Percentiles rank a stretch among this genome's conserved stretches.
Conservation (phyloP, 2,797 vertebrate genomes). For the Anguilla pacifica region DNA sequence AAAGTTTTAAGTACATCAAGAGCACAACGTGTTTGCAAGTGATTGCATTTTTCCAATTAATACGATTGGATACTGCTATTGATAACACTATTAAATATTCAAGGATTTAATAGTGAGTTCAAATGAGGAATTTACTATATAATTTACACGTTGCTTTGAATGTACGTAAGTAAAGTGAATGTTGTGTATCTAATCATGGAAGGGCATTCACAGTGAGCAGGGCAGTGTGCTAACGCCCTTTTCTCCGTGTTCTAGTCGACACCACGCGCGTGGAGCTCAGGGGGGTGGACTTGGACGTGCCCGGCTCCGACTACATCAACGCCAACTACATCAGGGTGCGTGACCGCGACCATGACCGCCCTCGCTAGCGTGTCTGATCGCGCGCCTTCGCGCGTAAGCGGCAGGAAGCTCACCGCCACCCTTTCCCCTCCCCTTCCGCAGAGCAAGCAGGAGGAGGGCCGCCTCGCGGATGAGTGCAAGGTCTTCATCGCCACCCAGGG, state of each 20-base stretch:
- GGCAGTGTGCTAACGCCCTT: background rate
- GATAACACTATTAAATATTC: background rate
- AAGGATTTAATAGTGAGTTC: background rate
- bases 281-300: constrained; percentile 70
- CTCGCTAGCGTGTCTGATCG: background rate
- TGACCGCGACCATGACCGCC: constrained; percentile 60
- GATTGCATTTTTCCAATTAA: background rate
- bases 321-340: constrained; percentile 87
- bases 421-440: constrained; percentile 44
- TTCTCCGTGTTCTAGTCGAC: constrained; percentile 70
- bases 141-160: background rate
- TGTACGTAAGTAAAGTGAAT: background rate
- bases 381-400: background rate
- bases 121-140: background rate
- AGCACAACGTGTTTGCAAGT: background rate
- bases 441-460: constrained; percentile 78
- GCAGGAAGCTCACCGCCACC: background rate
- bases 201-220: background rate
- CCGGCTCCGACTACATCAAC: constrained; percentile 85
- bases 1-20: background rate
- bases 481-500: constrained; percentile 86
- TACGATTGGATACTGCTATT: too few species aligned
- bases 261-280: constrained; percentile 79
- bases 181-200: background rate
- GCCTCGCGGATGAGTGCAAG: constrained; percentile 75